phyloP scores from a whole-genome alignment of 2,888 invertebrate species.

The Cantharis rufa region DNA sequence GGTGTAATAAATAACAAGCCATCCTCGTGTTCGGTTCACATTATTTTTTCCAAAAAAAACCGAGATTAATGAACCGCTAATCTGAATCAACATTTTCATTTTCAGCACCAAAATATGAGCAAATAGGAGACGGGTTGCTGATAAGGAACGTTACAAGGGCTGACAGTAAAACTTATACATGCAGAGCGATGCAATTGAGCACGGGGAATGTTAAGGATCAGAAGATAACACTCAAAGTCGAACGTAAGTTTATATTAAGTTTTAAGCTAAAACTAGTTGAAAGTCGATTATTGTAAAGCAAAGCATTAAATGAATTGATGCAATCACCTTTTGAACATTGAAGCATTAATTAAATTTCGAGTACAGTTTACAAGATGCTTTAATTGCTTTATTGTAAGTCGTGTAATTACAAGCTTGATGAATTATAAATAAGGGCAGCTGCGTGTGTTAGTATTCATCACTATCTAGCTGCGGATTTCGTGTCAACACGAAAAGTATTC shows the following conservation, averaged over 20 bases:
- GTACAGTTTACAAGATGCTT: conserved; percentile 33
- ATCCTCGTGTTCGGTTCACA: background rate
- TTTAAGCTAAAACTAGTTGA: conserved; percentile 3
- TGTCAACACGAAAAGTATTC: conserved; percentile 9
- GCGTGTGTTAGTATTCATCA: conserved; percentile 26
- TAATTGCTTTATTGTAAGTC: conserved; percentile 38
- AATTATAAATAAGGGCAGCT: conserved; percentile 32
- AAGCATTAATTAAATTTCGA: conserved; percentile 36
- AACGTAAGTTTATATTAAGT: conserved; percentile 59
- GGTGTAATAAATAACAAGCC: background rate
- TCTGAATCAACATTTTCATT: conserved; percentile 23
- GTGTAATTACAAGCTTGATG: conserved; percentile 36
- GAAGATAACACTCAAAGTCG: conserved; percentile 62
- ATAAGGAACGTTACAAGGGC: conserved; percentile 61
- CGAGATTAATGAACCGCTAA: background rate
- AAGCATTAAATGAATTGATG: conserved; percentile 30
- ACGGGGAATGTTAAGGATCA: conserved; percentile 60
- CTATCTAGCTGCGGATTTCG: conserved; percentile 12
- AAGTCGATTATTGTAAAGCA: conserved; percentile 21
- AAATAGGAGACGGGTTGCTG: conserved; percentile 61
- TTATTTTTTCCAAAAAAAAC: background rate
- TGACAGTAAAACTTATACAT: conserved; percentile 63
- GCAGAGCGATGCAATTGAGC: conserved; percentile 61
- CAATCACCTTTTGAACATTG: conserved; percentile 32
- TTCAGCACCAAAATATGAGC: conserved; percentile 54